Base-by-base conservation (phyloP, 2,888 invertebrate genomes). In the Galerucella pusilla region DNA sequence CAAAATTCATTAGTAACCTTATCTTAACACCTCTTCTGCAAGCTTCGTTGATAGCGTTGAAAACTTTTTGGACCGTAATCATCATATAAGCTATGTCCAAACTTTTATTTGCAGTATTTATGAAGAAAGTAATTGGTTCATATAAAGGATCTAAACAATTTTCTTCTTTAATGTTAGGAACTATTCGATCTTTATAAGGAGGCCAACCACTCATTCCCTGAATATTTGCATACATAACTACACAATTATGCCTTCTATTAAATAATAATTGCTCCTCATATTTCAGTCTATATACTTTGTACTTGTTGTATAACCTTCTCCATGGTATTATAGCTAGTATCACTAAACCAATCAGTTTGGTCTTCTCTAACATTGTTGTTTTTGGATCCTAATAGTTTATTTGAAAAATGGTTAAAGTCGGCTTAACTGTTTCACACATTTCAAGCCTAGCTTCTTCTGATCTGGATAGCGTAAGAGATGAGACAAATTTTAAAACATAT, bases 71-170 rank as follows among this genome's bases (percentile, higher is more conserved):
- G 2, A 83, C 77, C 45, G 73, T 73, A 65, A 86, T 74, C 35
- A 81, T 67, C 86, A 86, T 86, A 63, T 84, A 71, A 52, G 85
- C 83, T 65, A 86, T 74, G 76, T 85, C 84, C 45, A 86, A 61
- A 10, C 80, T 80, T 71, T 81, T 74, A 65, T 78, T 77, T 5
- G 85, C 81, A 28, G 85, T 84, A 25, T 79, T 77, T 20, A 86
- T 84, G 78, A 85, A 86, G 77, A 84, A 85, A 20, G 83, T 71
- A 25, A 85, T 77, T 14, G 86, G 85, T 74, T 84, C 82, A 72
- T 81, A 83, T 20, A 83, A 71, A 20, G 70, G 64, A 64, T 79
- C 75, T 10, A 81, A 74, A 45, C 75, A 61, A 73, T 83, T 81
- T 54, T 74, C 66, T n/a, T 70, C 73, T 25, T 42, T 74, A n/a